phyloP scores from a whole-genome alignment of 2,888 invertebrate species.

The Rotaria sp. region DNA sequence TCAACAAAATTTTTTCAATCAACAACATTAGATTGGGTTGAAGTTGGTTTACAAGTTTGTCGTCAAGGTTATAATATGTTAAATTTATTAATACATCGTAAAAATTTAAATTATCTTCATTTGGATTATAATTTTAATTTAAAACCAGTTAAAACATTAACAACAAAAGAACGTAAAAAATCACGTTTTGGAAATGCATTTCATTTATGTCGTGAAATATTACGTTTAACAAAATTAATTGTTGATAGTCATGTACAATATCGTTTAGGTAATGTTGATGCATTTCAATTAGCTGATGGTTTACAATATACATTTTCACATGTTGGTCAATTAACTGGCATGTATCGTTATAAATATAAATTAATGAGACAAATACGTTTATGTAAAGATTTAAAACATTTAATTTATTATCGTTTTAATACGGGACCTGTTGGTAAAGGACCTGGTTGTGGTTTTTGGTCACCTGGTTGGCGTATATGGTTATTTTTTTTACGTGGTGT shows the following conservation, averaged over 20 bases:
- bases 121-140: slow-evolving; percentile 99
- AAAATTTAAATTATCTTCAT: slow-evolving; percentile 97
- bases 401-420: slow-evolving; percentile 97
- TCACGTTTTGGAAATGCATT: slow-evolving; percentile 75
- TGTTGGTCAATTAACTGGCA: slow-evolving; percentile 96
- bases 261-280: slow-evolving; percentile 95
- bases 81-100: slow-evolving; percentile 81
- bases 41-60: slow-evolving; percentile 61
- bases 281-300: slow-evolving; percentile 81
- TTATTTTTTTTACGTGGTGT: slow-evolving; percentile 98
- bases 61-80: slow-evolving; percentile 99
- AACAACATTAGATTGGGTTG: slow-evolving; percentile 66
- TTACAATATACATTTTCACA: slow-evolving; percentile 98
- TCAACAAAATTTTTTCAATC: slow-evolving; percentile 99
- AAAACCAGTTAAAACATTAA: slow-evolving; percentile 96
- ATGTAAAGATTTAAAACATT: slow-evolving; percentile 99
- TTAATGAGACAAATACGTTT: slow-evolving; percentile 96
- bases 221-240: slow-evolving; percentile 92
- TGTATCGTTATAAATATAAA: slow-evolving; percentile 94
- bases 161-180: slow-evolving; percentile 97
- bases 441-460: slow-evolving; percentile 96
- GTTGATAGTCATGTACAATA: slow-evolving; percentile 99
- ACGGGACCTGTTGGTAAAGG: slow-evolving; percentile 97
- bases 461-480: slow-evolving; percentile 97
- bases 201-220: slow-evolving; percentile 94